Evolutionary conservation across 2,797 vertebrate species (phyloP).

Genomic region (Dendrocincla fuliginosa): DNA sequence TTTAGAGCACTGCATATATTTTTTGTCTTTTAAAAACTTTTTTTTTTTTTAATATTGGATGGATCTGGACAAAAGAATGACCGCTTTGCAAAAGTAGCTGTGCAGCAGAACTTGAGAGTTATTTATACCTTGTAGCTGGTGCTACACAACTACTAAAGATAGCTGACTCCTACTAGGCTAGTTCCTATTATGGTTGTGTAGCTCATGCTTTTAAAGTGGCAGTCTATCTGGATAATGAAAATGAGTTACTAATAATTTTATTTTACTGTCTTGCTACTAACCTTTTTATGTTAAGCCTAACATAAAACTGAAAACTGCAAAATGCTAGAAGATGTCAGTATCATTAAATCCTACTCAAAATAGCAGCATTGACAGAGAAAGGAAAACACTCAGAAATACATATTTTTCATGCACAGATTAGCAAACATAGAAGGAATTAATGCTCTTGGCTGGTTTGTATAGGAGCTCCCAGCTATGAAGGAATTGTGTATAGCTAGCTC

Average conservation of each 20-base stretch:
- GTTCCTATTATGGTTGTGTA: constrained; percentile 13
- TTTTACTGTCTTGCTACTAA: not conserved
- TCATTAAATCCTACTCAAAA: not conserved
- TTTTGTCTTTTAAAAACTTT: not conserved
- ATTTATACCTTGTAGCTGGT: constrained; percentile 39
- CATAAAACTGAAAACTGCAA: not conserved
- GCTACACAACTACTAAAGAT: constrained; percentile 33
- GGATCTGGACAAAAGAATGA: not conserved
- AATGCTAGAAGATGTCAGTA: not conserved
- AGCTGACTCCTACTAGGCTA: not conserved
- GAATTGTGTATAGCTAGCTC: not conserved
- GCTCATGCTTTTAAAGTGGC: not conserved
- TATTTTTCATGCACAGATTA: constrained; percentile 44
- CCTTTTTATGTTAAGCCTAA: not conserved
- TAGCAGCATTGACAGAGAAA: constrained; percentile 4
- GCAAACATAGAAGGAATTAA: constrained; percentile 40
- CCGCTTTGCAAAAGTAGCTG: not conserved
- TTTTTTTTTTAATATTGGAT: not conserved
- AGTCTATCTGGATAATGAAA: not conserved
- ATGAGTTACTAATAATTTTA: not conserved
- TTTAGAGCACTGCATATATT: not conserved
- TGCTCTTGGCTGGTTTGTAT: constrained; percentile 30
- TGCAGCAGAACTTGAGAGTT: not conserved
- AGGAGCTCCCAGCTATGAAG: constrained; percentile 11
- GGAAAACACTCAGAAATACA: not conserved